Conservation (phyloP, 2,797 vertebrate species). For the Pantherophis vulpinus region DNA sequence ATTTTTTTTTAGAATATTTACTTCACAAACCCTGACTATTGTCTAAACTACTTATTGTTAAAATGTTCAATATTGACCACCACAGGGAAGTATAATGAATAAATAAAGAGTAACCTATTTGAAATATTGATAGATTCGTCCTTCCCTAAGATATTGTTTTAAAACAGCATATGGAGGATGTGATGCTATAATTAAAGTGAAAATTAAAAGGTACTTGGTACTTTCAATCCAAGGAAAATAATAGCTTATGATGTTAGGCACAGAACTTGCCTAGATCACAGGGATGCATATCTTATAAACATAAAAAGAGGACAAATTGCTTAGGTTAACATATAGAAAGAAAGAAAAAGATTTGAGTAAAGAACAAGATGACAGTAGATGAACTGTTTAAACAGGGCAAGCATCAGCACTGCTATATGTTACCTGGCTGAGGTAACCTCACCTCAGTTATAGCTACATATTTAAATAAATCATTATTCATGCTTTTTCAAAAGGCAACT, state of each 20-base stretch:
- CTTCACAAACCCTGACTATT: background rate
- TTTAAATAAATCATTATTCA: background rate
- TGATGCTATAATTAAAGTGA: background rate
- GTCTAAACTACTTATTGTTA: background rate
- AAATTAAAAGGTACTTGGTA: slow-evolving; percentile 12
- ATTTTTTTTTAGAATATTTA: background rate
- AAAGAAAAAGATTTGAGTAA: background rate
- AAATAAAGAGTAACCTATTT: background rate
- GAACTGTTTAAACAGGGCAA: background rate
- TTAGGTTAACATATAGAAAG: background rate
- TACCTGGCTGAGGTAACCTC: background rate
- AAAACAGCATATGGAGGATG: slow-evolving; percentile 14
- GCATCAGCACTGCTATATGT: slow-evolving; percentile 2
- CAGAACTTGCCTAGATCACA: background rate
- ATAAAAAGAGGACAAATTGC: slow-evolving; percentile 7
- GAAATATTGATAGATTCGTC: background rate
- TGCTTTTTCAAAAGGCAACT: background rate
- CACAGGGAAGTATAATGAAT: background rate
- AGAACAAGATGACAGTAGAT: background rate
- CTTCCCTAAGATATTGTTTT: background rate
- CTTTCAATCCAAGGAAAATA: background rate
- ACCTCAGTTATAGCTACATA: background rate
- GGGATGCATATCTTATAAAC: background rate
- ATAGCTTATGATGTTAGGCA: background rate
- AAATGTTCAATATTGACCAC: background rate